Percentiles rank a stretch among this genome's conserved stretches.
These are phyloP conservation scores for Halcyon malimbica DNA, from an alignment of 2,113 vertebrate genomes.

Conservation along the genomic window DNA sequence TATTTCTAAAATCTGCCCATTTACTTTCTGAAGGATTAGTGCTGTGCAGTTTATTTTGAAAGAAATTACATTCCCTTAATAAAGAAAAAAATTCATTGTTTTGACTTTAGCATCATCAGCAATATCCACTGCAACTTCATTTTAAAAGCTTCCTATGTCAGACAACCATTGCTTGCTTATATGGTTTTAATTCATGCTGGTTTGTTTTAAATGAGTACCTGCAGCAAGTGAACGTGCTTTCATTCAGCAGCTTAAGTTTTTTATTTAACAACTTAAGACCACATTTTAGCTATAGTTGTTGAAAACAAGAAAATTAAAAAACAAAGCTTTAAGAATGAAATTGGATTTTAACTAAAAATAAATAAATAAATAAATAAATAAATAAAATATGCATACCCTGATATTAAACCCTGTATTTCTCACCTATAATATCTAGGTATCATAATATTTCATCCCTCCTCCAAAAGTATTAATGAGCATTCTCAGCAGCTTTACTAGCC, in stretches of 20 bases:
- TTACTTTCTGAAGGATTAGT: not conserved
- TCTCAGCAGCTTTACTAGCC: slow-evolving; percentile 2
- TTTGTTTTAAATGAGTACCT: not conserved
- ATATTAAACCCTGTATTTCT: slow-evolving; percentile 19
- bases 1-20: not conserved
- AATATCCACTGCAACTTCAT: not conserved
- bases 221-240: not conserved
- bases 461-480: slow-evolving; percentile 16
- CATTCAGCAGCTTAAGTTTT: not conserved
- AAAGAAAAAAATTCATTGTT: not conserved
- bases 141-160: not conserved
- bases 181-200: not conserved
- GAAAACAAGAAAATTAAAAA: not conserved
- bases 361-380: not conserved
- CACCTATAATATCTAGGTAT: not conserved
- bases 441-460: not conserved
- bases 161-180: not conserved
- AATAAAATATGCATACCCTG: not conserved
- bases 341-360: not conserved
- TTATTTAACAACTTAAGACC: not conserved
- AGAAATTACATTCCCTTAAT: not conserved
- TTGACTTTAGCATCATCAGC: not conserved
- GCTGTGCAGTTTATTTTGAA: not conserved
- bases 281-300: not conserved
- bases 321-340: not conserved